Evolutionary conservation across 2,113 vertebrate genomes (phyloP), one percentile per base, ranked within the genome.

Genomic region (Otocyon megalotis): DNA sequence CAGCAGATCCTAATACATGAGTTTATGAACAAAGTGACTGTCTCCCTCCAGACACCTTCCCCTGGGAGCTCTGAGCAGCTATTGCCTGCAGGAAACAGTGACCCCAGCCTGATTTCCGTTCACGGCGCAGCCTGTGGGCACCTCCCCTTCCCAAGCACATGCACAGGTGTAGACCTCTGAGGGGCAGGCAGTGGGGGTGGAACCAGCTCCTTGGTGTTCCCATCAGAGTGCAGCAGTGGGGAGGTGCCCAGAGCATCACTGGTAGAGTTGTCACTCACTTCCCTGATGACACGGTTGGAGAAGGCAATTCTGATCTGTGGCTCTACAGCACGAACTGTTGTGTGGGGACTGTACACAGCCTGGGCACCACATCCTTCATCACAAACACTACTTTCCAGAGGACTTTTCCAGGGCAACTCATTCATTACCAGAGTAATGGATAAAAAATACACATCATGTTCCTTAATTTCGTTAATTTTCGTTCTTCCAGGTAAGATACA

Each of bases 391-490:
- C 15, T 54, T 91, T 20, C 28, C 65, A 37, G 79, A 43, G 11
- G 37, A 56, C 65, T 90, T 79, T 62, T n/a, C 48, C 13, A 16
- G 2, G 13, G 3, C 12, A 65, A 0, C 63, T 94, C 35, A 37
- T 72, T 63, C n/a, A 10, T 67, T 54, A 15, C 35, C 54, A 37
- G 54, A 82, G 32, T 48, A 63, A 82, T 22, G 37, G 8, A 24
- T 65, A 43, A 80, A 71, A 77, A 58, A 26, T 86, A 37, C 35
- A 91, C 30, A 82, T 32, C 2, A 13, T 0, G 0, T 37, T 53
- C 12, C 22, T 74, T 56, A 48, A n/a, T 83, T 94, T 92, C 72
- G 8, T 95, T 81, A 15, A 74, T 91, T 84, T 96, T 32, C 30
- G 26, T 84, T 86, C 93, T 69, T 65, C 17, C 14, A 50, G 12